A percentile compares a stretch with the other conserved stretches of the same genome.
Evolutionary conservation across 2,797 vertebrate genomes (phyloP).

Genomic region (Prunella strophiata): DNA sequence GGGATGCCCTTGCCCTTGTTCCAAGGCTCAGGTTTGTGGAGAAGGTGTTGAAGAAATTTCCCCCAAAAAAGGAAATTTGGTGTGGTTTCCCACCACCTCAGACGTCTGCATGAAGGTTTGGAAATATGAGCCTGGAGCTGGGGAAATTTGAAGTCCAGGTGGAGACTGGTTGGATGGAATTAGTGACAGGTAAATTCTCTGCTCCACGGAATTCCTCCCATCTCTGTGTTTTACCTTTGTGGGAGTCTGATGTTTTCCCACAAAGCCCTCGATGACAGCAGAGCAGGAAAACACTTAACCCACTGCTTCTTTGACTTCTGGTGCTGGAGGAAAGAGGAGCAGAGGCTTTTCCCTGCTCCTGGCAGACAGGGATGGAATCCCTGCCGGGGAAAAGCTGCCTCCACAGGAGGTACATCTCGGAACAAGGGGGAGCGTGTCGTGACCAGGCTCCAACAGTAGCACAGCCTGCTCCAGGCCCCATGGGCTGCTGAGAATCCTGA

Average conservation of each 20-base stretch:
- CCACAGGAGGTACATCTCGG: neutral
- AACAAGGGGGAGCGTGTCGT: slow-evolving; percentile 12
- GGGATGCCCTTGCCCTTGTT: neutral
- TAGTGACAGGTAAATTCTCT: neutral
- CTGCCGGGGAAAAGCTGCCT: neutral
- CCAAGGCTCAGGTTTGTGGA: neutral
- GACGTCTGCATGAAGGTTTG: neutral
- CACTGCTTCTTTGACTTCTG: neutral
- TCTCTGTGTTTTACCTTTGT: neutral
- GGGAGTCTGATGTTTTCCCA: neutral
- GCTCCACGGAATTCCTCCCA: fast-evolving
- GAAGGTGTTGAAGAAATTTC: neutral
- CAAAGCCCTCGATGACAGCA: neutral
- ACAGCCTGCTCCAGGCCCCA: slow-evolving; percentile 19
- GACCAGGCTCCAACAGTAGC: slow-evolving; percentile 32
- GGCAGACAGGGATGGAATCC: slow-evolving; percentile 5
- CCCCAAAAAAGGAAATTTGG: neutral
- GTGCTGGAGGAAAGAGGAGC: neutral
- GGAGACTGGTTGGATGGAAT: neutral
- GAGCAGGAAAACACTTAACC: neutral
- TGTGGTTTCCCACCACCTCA: neutral
- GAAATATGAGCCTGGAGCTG: neutral
- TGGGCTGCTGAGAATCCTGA: slow-evolving; percentile 27
- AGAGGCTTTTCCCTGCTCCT: neutral
- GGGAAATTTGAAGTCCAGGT: neutral